These are phyloP conservation scores for Myotis myotis DNA, from an alignment of 2,797 vertebrate species.

Conservation along the genomic window DNA sequence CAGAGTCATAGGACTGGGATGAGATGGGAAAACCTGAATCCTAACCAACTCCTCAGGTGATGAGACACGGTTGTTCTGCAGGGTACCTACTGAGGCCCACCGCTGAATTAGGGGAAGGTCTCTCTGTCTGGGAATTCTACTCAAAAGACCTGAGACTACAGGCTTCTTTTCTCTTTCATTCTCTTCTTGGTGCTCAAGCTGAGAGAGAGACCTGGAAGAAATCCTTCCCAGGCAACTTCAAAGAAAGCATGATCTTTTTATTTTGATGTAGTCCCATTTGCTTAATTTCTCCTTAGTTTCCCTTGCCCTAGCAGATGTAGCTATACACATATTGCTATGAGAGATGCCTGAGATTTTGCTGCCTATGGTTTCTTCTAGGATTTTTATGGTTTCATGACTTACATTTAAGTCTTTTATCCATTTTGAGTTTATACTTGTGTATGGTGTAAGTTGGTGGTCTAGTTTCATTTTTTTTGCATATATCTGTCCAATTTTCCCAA, in stretches of 20 bases:
- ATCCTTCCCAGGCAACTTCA: background rate
- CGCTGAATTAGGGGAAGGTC: background rate
- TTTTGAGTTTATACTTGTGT: too few relatives aligned
- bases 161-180: background rate
- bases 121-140: background rate
- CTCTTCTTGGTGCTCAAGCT: background rate
- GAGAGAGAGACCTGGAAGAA: background rate
- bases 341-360: too few relatives aligned
- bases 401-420: too few relatives aligned
- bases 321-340: too few relatives aligned
- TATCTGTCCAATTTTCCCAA: too few relatives aligned
- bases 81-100: background rate
- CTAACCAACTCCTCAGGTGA: background rate
- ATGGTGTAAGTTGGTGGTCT: too few relatives aligned
- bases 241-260: background rate
- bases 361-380: too few relatives aligned
- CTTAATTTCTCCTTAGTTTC: too few relatives aligned
- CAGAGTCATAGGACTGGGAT: background rate
- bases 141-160: background rate
- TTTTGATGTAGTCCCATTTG: too few relatives aligned
- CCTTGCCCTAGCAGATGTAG: too few relatives aligned
- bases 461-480: too few relatives aligned
- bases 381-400: too few relatives aligned
- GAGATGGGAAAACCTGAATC: background rate
- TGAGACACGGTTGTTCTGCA: background rate